A percentile compares a stretch with the other conserved stretches of the same genome.
These are phyloP conservation scores for Lepidurus arcticus DNA, from an alignment of 1,140 invertebrate species.

Conservation along the genomic window DNA sequence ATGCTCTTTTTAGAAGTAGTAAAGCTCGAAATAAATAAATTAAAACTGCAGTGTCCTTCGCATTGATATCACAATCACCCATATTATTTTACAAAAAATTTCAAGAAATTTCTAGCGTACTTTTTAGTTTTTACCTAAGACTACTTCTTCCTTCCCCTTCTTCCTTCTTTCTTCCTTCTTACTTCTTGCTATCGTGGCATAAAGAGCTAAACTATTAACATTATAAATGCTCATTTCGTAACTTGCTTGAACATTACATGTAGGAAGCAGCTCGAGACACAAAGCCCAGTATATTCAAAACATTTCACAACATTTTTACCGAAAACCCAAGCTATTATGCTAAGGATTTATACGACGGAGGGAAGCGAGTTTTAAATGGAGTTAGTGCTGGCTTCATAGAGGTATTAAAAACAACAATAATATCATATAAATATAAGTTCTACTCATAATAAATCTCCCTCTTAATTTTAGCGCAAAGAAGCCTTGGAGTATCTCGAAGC, in stretches of 20 bases:
- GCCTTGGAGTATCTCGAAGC: background rate
- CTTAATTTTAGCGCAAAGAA: background rate
- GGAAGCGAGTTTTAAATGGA: background rate
- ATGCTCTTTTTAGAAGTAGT: too few relatives aligned
- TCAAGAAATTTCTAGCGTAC: too few relatives aligned
- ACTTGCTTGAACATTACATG: background rate
- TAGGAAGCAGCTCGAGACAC: background rate
- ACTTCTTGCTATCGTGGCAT: too few relatives aligned
- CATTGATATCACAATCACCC: too few relatives aligned
- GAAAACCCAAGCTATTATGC: background rate
- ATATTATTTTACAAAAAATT: too few relatives aligned
- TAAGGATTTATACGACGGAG: background rate
- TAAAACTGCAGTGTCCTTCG: too few relatives aligned
- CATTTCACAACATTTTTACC: background rate
- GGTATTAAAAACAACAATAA: background rate
- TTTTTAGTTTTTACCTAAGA: too few relatives aligned
- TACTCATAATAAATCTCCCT: background rate
- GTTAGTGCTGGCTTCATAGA: background rate
- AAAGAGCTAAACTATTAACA: too few relatives aligned
- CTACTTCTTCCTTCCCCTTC: too few relatives aligned
- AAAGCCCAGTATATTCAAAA: background rate
- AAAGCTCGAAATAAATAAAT: too few relatives aligned
- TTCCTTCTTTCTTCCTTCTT: too few relatives aligned
- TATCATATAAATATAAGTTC: background rate
- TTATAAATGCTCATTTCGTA: too few relatives aligned